Percentiles rank a stretch among this genome's conserved stretches.
Evolutionary conservation across 2,888 invertebrate species (phyloP).

Genomic region (Cyclophora albipunctata): DNA sequence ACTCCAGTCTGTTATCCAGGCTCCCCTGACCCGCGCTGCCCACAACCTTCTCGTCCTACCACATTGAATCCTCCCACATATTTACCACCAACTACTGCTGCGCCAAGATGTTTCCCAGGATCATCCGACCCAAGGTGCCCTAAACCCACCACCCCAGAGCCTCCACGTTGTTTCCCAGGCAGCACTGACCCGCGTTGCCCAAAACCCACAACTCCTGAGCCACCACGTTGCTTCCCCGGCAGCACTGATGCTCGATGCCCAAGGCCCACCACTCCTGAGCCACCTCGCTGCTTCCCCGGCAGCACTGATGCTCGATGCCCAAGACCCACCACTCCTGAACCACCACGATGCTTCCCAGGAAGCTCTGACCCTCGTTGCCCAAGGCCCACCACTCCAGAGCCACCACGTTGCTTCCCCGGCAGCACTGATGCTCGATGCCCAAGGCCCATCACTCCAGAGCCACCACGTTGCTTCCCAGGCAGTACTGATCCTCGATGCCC

Average conservation of each 20-base stretch:
- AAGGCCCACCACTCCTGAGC: slow-evolving; percentile 8
- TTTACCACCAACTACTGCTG: slow-evolving; percentile 10
- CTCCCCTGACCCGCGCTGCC: slow-evolving; percentile 31
- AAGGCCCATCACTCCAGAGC: slow-evolving; percentile 24
- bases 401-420: slow-evolving; percentile 33
- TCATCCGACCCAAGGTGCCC: slow-evolving; percentile 30
- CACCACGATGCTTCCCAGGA: slow-evolving; percentile 24
- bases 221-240: slow-evolving; percentile 11
- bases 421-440: slow-evolving; percentile 27
- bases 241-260: slow-evolving; percentile 11
- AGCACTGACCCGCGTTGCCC: slow-evolving; percentile 17
- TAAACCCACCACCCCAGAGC: slow-evolving; percentile 16
- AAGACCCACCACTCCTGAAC: slow-evolving; percentile 18
- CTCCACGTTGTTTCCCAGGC: slow-evolving; percentile 25
- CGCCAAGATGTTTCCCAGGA: slow-evolving; percentile 30
- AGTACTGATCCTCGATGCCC: slow-evolving; percentile 33
- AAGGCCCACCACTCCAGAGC: slow-evolving; percentile 23
- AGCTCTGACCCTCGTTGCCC: slow-evolving; percentile 22
- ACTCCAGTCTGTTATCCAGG: slow-evolving; percentile 26
- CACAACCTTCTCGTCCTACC: slow-evolving; percentile 19
- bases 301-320: slow-evolving; percentile 31
- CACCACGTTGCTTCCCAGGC: slow-evolving; percentile 36
- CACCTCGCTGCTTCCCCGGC: slow-evolving; percentile 30
- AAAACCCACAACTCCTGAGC: slow-evolving; percentile 8
- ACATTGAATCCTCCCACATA: slow-evolving; percentile 5